A percentile compares a stretch with the other conserved stretches of the same genome.
These are phyloP conservation scores for Cygnus olor DNA, from an alignment of 2,797 vertebrate genomes.

Conservation along the genomic window DNA sequence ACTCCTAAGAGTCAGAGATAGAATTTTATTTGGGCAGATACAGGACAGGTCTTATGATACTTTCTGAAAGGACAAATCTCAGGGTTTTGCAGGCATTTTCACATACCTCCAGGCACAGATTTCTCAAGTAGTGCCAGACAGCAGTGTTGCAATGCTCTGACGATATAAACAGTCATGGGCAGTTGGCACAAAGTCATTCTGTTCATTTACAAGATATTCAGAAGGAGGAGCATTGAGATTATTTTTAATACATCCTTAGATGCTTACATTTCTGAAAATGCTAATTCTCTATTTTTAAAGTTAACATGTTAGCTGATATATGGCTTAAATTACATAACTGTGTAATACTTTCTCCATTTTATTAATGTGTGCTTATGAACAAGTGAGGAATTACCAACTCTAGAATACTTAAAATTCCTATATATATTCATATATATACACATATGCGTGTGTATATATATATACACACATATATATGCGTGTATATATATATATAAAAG, in stretches of 20 bases:
- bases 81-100: not conserved
- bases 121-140: not conserved
- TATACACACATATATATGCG: no score
- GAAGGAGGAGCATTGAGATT: not conserved
- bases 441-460: no score
- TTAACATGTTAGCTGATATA: not conserved
- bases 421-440: no score
- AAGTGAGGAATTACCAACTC: not conserved
- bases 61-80: not conserved
- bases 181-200: not conserved
- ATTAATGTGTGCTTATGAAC: not conserved
- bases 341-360: not conserved
- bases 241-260: not conserved
- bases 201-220: not conserved
- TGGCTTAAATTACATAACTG: not conserved
- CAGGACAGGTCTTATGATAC: not conserved
- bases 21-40: not conserved
- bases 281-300: not conserved
- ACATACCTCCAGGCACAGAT: not conserved
- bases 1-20: not conserved
- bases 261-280: not conserved
- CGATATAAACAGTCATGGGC: not conserved
- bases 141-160: not conserved
- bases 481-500: no score
- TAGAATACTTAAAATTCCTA: not conserved